Evolutionary conservation across 2,888 invertebrate species (phyloP), one percentile per base, ranked within the genome.

Genomic region (Chironomus tentans): DNA sequence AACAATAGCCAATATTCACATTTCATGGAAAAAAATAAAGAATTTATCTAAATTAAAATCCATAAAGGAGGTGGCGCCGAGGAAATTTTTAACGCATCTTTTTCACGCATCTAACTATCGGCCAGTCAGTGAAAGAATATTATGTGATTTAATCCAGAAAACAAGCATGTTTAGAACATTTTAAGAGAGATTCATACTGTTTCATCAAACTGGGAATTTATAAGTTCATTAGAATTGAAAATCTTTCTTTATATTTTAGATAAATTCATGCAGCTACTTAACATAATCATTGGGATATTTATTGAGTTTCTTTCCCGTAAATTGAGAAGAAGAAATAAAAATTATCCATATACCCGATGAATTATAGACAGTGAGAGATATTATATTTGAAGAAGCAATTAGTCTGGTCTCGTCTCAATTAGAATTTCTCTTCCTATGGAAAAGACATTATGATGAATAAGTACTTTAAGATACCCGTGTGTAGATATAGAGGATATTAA

Each of bases 1-100:
- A 38, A 38, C 38, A 38, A 38, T 38, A 38, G 38, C 38, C 38
- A 38, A 38, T 38, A 38, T 38, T 38, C 38, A 38, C 38, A 38
- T 38, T 38, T 38, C 38, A 50, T 18, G n/a, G 15, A 56, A 56
- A 5, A n/a, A 56, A 56, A 56, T 56, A 56, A n/a, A 56, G 56
- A 56, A 18, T 56, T 56, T 18, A 56, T 56, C 56, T 24, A 13
- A 22, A 21, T 62, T 62, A 18, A 6, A 21, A 62, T n/a, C 22
- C 12, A 65, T 22, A 65, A 65, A 65, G 65, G 65, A 65, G 65
- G 65, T 65, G 65, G 65, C 65, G 65, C 65, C 65, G 12, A 24
- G 12, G 18, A n/a, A 56, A 56, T 56, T 56, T 56, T 15, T 56
- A 56, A 56, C 56, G 56, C 56, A 65, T 65, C 24, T 24, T 65